Conservation (phyloP, 2,797 vertebrate species). For the Poecilia velifera region DNA sequence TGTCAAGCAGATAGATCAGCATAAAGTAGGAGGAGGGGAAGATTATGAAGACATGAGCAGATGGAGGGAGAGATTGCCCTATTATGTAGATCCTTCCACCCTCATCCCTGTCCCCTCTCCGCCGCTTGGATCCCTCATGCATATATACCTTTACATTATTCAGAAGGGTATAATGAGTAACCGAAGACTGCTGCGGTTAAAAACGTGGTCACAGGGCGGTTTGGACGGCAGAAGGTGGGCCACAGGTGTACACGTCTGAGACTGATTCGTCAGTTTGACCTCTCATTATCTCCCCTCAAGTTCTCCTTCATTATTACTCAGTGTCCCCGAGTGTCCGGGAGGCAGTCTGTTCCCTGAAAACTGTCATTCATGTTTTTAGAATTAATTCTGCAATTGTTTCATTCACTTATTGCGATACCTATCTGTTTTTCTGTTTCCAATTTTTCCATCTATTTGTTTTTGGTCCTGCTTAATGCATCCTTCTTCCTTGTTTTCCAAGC, state of each 20-base stretch:
- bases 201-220: conserved; percentile 51
- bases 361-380: conserved; percentile 65
- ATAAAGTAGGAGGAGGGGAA: conserved; percentile 63
- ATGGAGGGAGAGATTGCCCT: conserved; percentile 80
- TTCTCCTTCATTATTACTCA: conserved; percentile 64
- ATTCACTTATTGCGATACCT: conserved; percentile 52
- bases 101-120: conserved; percentile 56
- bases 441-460: conserved; percentile 29
- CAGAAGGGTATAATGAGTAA: conserved; percentile 77
- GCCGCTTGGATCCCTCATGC: conserved; percentile 53
- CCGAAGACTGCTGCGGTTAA: conserved; percentile 40
- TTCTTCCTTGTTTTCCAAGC: background rate
- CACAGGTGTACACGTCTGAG: conserved; percentile 75
- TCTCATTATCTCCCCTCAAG: conserved; percentile 71
- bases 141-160: conserved; percentile 82
- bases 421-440: conserved; percentile 38
- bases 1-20: conserved; percentile 68
- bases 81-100: conserved; percentile 73
- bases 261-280: conserved; percentile 77
- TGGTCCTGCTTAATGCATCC: background rate
- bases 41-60: conserved; percentile 77
- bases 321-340: conserved; percentile 64
- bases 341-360: conserved; percentile 61
- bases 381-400: conserved; percentile 67
- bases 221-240: conserved; percentile 78